phyloP scores from a whole-genome alignment of 2,888 invertebrate species.

The Drosophila greeni region DNA sequence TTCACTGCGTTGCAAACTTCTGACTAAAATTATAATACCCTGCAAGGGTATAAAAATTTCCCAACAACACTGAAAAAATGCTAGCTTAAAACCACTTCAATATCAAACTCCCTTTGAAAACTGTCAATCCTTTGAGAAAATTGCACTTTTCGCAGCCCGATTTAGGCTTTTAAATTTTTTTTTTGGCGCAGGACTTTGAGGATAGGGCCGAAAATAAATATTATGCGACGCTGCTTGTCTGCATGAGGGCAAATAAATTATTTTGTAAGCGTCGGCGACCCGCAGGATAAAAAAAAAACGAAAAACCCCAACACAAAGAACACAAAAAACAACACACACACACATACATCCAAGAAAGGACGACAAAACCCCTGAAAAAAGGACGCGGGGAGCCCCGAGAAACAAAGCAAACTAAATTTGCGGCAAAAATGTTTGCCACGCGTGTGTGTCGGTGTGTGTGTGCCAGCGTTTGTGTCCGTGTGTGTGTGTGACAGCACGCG shows the following conservation, averaged over 20 bases:
- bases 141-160: constrained; percentile 1
- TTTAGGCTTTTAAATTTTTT: constrained; percentile 1
- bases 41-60: no score
- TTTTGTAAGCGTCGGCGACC: constrained; percentile 32
- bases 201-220: constrained; percentile 31
- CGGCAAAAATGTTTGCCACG: constrained; percentile 32
- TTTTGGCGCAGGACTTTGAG: constrained; percentile 28
- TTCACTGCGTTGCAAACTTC: no score
- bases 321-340: constrained; percentile 8
- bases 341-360: constrained; percentile 4
- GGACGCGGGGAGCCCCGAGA: constrained; percentile 44
- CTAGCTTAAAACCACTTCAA: no score
- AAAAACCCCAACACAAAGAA: constrained; percentile 13
- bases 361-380: constrained; percentile 13
- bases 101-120: background rate
- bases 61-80: background rate
- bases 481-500: constrained; percentile 54
- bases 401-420: constrained; percentile 47
- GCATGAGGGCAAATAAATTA: constrained; percentile 45
- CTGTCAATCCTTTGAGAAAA: constrained; percentile 9
- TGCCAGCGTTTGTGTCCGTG: no score
- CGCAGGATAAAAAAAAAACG: constrained; percentile 9
- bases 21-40: no score
- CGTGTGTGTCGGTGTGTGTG: constrained; percentile 13
- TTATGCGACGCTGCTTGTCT: constrained; percentile 43